phyloP scores from a whole-genome alignment of 2,888 invertebrate species.

The Amphimallon solstitiale region DNA sequence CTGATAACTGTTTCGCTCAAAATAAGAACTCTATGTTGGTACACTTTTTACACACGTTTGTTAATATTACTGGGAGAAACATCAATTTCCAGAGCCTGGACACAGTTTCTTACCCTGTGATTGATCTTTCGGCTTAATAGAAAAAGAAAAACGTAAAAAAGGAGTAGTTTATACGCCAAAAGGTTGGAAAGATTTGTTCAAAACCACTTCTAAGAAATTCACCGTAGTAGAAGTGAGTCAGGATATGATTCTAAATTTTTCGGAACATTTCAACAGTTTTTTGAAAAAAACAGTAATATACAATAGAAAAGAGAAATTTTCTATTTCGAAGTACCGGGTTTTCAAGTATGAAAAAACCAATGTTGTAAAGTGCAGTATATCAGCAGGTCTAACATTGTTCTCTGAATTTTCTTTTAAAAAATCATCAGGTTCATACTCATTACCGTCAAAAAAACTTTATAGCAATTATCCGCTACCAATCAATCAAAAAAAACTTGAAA shows the following conservation, averaged over 20 bases:
- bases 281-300: constrained; percentile 4
- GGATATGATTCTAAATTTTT: no score
- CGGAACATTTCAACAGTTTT: neutral
- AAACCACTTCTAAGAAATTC: constrained; percentile 27
- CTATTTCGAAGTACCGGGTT: no score
- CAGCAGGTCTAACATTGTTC: constrained; percentile 11
- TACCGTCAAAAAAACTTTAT: constrained; percentile 14
- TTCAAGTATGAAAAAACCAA: constrained; percentile 28
- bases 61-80: constrained; percentile 25
- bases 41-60: constrained; percentile 39
- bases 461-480: constrained; percentile 3
- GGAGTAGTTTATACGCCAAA: constrained; percentile 32
- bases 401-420: constrained; percentile 21
- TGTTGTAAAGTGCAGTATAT: constrained; percentile 22
- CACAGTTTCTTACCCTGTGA: no score
- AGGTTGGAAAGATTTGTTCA: constrained; percentile 23
- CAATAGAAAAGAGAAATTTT: no score
- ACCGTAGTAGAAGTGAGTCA: constrained; percentile 31
- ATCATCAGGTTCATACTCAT: constrained; percentile 16
- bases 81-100: constrained; percentile 37
- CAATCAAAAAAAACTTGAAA: constrained; percentile 11
- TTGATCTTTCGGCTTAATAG: constrained; percentile 40
- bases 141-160: constrained; percentile 37
- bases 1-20: constrained; percentile 41
- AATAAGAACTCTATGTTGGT: constrained; percentile 46